Evolutionary conservation across 2,113 vertebrate genomes (phyloP).

Genomic region (Phalacrocorax pelagicus): DNA sequence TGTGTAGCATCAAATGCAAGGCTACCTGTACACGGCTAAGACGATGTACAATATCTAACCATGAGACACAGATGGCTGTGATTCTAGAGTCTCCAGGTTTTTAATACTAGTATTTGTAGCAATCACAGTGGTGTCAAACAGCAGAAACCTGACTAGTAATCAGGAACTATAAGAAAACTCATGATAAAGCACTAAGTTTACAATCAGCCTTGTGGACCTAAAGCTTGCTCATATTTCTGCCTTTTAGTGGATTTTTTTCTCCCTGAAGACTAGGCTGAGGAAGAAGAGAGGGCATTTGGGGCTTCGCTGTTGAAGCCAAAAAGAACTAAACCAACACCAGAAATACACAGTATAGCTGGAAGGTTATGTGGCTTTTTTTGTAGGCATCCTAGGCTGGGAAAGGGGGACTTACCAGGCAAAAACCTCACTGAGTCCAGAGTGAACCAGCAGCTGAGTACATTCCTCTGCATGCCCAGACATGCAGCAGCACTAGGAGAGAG

Average conservation of each 20-base stretch:
- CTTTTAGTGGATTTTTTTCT: not conserved
- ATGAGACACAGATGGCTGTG: accelerated
- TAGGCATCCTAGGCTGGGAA: not conserved
- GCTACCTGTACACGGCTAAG: not conserved
- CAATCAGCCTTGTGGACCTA: not conserved
- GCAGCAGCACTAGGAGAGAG: not conserved
- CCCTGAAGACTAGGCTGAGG: not conserved
- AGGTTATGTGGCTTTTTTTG: not conserved
- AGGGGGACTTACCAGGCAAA: not conserved
- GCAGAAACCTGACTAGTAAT: not conserved
- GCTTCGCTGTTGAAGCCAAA: not conserved
- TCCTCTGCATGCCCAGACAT: not conserved
- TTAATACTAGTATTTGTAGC: not conserved
- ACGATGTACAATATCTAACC: not conserved
- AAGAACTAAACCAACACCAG: not conserved
- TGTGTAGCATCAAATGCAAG: not conserved
- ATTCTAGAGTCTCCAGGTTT: not conserved
- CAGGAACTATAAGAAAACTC: not conserved
- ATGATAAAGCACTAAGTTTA: not conserved
- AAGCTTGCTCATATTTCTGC: not conserved
- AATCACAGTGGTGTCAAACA: not conserved
- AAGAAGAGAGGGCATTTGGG: not conserved
- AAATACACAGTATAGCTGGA: not conserved
- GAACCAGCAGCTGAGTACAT: not conserved
- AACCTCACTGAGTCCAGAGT: not conserved